phyloP scores from a whole-genome alignment of 1,140 invertebrate species.

The Agrypnia vestita region DNA sequence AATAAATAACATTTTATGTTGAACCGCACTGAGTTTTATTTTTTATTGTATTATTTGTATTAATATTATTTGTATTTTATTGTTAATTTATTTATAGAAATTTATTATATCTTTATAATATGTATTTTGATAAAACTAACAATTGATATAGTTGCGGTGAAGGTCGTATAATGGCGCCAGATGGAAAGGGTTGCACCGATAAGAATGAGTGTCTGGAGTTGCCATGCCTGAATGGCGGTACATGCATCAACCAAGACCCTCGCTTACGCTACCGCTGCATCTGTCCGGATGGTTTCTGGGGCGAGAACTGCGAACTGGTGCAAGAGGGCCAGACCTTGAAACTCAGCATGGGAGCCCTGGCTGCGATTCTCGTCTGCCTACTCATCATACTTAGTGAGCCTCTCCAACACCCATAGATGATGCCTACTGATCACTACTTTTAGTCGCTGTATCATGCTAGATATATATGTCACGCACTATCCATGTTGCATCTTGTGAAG shows the following conservation, averaged over 20 bases:
- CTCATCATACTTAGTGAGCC: slow-evolving; percentile 94
- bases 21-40: slow-evolving; percentile 28
- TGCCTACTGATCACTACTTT: not conserved
- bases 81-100: not conserved
- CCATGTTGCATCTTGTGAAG: slow-evolving; percentile 1
- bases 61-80: not conserved
- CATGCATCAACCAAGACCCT: slow-evolving; percentile 91
- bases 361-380: slow-evolving; percentile 94
- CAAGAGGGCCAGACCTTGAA: slow-evolving; percentile 94
- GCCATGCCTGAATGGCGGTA: slow-evolving; percentile 92
- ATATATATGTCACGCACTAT: not conserved
- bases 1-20: too few species aligned
- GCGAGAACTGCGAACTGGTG: slow-evolving; percentile 93
- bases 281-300: slow-evolving; percentile 93
- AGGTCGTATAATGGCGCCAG: slow-evolving; percentile 89
- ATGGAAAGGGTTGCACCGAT: slow-evolving; percentile 93
- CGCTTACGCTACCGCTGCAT: slow-evolving; percentile 86
- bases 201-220: slow-evolving; percentile 95
- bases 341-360: slow-evolving; percentile 93
- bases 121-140: slow-evolving; percentile 39
- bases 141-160: slow-evolving; percentile 85
- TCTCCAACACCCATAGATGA: slow-evolving; percentile 7
- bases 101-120: slow-evolving; percentile 36
- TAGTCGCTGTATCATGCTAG: slow-evolving; percentile 30
- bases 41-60: not conserved